These are phyloP conservation scores for Diaperis boleti DNA, from an alignment of 2,888 invertebrate genomes.

Conservation along the genomic window DNA sequence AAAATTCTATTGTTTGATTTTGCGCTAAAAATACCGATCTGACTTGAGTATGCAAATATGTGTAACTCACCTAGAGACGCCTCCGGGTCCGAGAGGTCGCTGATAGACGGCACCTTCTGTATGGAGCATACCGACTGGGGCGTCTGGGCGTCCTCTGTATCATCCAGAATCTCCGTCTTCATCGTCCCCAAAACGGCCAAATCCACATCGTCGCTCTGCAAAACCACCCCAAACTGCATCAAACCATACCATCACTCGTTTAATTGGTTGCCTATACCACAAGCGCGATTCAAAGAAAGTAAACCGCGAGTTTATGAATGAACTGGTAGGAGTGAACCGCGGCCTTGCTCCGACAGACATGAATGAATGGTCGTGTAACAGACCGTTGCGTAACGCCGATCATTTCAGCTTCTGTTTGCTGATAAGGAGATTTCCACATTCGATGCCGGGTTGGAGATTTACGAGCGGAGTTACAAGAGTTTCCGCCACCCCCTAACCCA, in stretches of 20 bases:
- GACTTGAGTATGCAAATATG: too few species aligned
- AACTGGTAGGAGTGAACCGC: constrained; percentile 51
- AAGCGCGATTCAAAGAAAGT: constrained; percentile 25
- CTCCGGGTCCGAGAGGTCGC: constrained; percentile 91
- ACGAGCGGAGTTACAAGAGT: background rate
- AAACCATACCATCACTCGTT: background rate
- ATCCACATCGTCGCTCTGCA: constrained; percentile 64
- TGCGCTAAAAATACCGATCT: too few species aligned
- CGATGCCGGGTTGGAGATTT: background rate
- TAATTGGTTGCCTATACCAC: constrained; percentile 22
- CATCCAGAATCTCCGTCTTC: constrained; percentile 73
- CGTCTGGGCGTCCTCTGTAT: constrained; percentile 73
- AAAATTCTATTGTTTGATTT: too few species aligned
- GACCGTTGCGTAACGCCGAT: constrained; percentile 30
- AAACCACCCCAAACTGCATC: constrained; percentile 44
- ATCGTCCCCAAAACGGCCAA: constrained; percentile 59
- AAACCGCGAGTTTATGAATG: constrained; percentile 52
- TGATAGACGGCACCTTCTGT: constrained; percentile 90
- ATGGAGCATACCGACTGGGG: constrained; percentile 71
- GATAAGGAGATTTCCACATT: constrained; percentile 32
- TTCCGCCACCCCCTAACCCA: constrained; percentile 18
- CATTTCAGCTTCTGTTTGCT: constrained; percentile 25
- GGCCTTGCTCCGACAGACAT: constrained; percentile 53
- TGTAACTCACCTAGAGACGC: constrained; percentile 85
- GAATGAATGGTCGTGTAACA: constrained; percentile 43